phyloP scores from a whole-genome alignment of 2,888 invertebrate genomes.

The Clitarchus hookeri region DNA sequence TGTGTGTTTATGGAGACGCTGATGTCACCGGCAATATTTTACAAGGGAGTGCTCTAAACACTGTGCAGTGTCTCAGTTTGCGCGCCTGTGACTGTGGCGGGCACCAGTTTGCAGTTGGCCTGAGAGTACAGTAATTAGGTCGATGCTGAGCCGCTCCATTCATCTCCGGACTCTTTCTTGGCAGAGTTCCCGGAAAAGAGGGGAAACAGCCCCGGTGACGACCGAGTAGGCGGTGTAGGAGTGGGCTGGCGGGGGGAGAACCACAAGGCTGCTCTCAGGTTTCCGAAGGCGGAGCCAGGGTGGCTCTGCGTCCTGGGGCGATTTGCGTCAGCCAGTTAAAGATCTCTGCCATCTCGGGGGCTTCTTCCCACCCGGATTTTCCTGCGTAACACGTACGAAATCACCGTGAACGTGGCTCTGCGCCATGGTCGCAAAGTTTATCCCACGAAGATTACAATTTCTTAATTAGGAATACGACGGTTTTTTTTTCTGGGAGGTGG shows the following conservation, averaged over 20 bases:
- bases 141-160: constrained; percentile 3
- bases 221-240: neutral
- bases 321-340: neutral
- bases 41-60: too few species aligned
- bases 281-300: neutral
- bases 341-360: neutral
- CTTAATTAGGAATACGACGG: too few species aligned
- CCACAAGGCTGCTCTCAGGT: neutral
- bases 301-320: neutral
- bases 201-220: neutral
- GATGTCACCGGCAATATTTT: too few species aligned
- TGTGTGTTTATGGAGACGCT: too few species aligned
- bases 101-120: neutral
- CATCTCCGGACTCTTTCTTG: constrained; percentile 21
- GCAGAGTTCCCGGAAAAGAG: neutral
- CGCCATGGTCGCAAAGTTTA: too few species aligned
- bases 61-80: neutral
- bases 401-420: too few species aligned
- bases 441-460: too few species aligned
- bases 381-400: neutral
- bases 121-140: constrained; percentile 17
- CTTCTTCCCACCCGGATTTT: neutral
- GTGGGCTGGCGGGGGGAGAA: too few species aligned
- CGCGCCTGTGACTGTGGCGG: neutral
- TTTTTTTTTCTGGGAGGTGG: too few species aligned